phyloP scores from a whole-genome alignment of 1,140 invertebrate genomes.

The Rhizoglyphus robini region DNA sequence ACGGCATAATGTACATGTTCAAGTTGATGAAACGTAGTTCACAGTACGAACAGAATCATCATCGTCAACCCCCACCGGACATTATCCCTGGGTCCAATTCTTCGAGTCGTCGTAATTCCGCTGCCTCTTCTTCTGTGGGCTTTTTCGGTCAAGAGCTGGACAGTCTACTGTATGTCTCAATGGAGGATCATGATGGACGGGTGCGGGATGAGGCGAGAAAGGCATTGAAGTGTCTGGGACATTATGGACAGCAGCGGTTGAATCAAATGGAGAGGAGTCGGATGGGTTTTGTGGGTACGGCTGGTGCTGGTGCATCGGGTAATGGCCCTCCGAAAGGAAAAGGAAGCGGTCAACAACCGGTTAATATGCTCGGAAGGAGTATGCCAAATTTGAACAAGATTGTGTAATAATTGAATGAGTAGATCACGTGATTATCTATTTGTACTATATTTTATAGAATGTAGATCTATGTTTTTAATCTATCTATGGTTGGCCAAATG shows the following conservation, averaged over 20 bases:
- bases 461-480: too few species aligned
- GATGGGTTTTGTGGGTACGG: slow-evolving; percentile 7
- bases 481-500: too few species aligned
- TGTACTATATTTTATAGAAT: too few species aligned
- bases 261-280: not conserved
- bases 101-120: not conserved
- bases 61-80: not conserved
- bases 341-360: too few species aligned
- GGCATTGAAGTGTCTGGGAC: not conserved
- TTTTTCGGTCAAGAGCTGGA: not conserved
- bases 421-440: too few species aligned
- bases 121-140: not conserved
- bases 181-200: slow-evolving; percentile 11
- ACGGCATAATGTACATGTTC: slow-evolving; percentile 2
- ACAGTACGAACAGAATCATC: not conserved
- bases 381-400: not conserved
- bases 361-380: not conserved
- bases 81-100: not conserved
- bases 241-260: not conserved
- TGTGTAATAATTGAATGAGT: too few species aligned
- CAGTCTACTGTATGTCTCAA: slow-evolving; percentile 7
- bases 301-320: not conserved
- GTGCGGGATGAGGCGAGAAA: slow-evolving; percentile 15
- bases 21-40: not conserved
- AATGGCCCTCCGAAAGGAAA: too few species aligned